Evolutionary conservation across 2,797 vertebrate species (phyloP), one percentile per base, ranked within the genome.

Genomic region (Silurus aristotelis): DNA sequence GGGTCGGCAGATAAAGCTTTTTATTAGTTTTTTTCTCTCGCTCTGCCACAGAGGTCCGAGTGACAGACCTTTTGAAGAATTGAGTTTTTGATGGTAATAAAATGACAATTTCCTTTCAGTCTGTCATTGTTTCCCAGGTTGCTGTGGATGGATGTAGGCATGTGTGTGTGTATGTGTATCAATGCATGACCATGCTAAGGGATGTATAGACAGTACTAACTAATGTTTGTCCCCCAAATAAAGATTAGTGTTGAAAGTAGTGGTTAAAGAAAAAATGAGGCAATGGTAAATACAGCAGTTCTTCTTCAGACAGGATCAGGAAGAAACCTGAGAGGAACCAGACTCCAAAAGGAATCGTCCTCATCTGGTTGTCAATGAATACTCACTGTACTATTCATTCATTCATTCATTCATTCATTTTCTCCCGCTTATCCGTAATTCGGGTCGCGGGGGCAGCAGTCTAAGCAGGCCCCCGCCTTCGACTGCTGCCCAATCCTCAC

Each of bases 11-110:
- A 10, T 52, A 52, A 52, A 52, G 48, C 48, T 52, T 7, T 52
- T 52, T 52, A 52, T 52, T 52, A 52, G 6, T 80, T 56, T 78
- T 48, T 38, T 58, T 27, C 71, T 83, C 56, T 73, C 72, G 38
- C 68, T 77, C 75, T 87, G 64, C 83, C 58, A 55, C 86, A 63
- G 84, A 87, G 86, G 84, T 88, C 88, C 83, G 70, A 84, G 81
- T 88, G 87, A 87, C 87, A 86, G 89, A 91, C 85, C 91, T 92
- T 38, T 92, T 93, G 92, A 93, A 91, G 90, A 86, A 79, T 6
- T 25, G 60, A 48, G 22, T 86, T 91, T 92, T 91, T 93, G 92
- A 92, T 90, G 88, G 87, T 84, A 90, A 87, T 79, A 78, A 81
- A 87, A 90, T 90, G 83, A 86, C 31, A 89, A 86, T 83, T 86